These are phyloP conservation scores for Peromyscus melanophrys DNA, from an alignment of 2,797 vertebrate genomes.

Conservation along the genomic window DNA sequence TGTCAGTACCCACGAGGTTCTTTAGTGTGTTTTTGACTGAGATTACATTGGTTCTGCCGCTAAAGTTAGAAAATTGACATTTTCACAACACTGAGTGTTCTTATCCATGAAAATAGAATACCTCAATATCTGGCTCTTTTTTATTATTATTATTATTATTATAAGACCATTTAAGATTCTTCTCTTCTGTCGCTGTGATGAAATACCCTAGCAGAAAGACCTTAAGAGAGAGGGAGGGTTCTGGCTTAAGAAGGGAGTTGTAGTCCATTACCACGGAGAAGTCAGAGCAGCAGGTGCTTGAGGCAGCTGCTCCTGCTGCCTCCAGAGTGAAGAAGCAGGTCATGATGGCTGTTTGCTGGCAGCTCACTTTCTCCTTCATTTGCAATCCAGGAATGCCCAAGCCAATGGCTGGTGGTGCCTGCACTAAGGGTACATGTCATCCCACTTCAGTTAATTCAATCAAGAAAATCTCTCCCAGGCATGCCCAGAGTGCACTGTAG, in stretches of 20 bases:
- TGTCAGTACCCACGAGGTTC: not conserved
- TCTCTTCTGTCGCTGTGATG: not conserved
- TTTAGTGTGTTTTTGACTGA: not conserved
- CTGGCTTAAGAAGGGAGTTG: not conserved
- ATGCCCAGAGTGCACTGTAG: not conserved
- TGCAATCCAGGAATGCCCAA: not conserved
- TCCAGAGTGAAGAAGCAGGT: not conserved
- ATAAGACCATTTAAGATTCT: no score
- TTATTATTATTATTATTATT: no score
- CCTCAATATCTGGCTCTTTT: no score
- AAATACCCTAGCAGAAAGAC: not conserved
- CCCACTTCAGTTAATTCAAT: not conserved
- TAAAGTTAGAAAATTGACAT: not conserved
- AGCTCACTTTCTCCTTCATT: not conserved
- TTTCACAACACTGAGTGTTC: not conserved
- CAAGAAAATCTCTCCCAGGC: not conserved
- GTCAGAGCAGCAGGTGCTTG: not conserved
- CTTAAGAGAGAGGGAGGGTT: not conserved
- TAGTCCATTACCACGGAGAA: not conserved
- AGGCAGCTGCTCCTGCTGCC: not conserved
- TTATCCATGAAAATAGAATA: not conserved
- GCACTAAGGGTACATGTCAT: not conserved
- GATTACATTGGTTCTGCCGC: not conserved
- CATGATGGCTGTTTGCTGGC: not conserved
- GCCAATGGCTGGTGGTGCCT: not conserved